Percentiles rank a stretch among this genome's conserved stretches.
Evolutionary conservation across 2,113 vertebrate genomes (phyloP).

Genomic region (Neolamprologus cancellatus): DNA sequence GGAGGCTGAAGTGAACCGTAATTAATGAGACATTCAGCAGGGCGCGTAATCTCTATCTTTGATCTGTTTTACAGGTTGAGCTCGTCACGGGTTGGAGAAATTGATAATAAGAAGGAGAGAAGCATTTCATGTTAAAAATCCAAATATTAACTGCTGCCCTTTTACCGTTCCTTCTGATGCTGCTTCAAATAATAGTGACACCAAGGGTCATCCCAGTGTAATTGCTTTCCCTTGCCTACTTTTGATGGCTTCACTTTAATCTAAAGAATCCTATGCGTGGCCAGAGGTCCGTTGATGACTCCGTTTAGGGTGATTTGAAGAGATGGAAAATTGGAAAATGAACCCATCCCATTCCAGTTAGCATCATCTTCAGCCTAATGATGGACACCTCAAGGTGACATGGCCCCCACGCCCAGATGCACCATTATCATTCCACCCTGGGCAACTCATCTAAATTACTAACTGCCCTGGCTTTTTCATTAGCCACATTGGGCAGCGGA

Average conservation of each 20-base stretch:
- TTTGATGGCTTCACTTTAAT: conserved; percentile 86
- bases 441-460: conserved; percentile 90
- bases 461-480: conserved; percentile 82
- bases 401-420: conserved; percentile 75
- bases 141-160: conserved; percentile 14
- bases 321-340: conserved; percentile 94
- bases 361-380: conserved; percentile 97
- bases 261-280: conserved; percentile 71
- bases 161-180: conserved; percentile 37
- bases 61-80: conserved; percentile 41
- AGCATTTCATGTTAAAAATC: conserved; percentile 1
- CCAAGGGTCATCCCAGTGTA: conserved; percentile 84
- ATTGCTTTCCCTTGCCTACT: conserved; percentile 81
- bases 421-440: conserved; percentile 87
- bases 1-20: conserved; percentile 59
- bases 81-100: conserved; percentile 33
- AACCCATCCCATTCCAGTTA: conserved; percentile 98
- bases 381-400: conserved; percentile 95
- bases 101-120: conserved; percentile 25
- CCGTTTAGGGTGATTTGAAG: conserved; percentile 94
- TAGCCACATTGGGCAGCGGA: conserved; percentile 64
- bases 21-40: conserved; percentile 67
- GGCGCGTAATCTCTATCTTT: conserved; percentile 53
- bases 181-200: conserved; percentile 81
- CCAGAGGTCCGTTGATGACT: conserved; percentile 82